Percentiles rank a stretch among this genome's conserved stretches.
Conservation (phyloP, 2,888 invertebrate genomes). For the Lycocerus yunnanus region DNA sequence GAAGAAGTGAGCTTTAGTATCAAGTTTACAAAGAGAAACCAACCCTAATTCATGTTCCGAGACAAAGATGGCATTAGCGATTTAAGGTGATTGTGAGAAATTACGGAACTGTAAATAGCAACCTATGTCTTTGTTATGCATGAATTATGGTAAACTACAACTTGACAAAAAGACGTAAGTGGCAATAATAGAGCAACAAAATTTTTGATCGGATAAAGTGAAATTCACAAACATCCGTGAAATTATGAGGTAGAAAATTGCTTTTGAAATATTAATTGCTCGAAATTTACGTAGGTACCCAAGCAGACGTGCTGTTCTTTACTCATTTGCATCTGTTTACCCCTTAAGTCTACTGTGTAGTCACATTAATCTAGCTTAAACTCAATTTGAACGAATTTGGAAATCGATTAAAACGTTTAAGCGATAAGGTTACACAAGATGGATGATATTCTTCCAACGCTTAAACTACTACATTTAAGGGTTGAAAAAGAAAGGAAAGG, state of each 20-base stretch:
- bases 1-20: not conserved
- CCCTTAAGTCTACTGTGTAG: not conserved
- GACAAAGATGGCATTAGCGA: not conserved
- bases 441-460: not conserved
- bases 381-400: not conserved
- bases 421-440: not conserved
- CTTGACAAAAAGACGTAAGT: not conserved
- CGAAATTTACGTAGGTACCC: not conserved
- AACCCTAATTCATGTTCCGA: not conserved
- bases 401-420: not conserved
- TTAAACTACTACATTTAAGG: not conserved
- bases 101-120: not conserved
- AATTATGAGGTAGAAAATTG: not conserved
- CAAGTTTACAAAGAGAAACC: not conserved
- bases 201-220: too few species aligned
- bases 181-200: not conserved
- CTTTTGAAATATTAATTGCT: not conserved
- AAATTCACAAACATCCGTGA: not conserved
- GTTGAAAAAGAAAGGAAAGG: not conserved
- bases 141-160: not conserved
- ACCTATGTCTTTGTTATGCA: not conserved
- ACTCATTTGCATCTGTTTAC: not conserved
- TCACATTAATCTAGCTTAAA: not conserved
- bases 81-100: not conserved
- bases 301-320: not conserved